Evolutionary conservation across 2,113 vertebrate species (phyloP).

Genomic region (Nipponia nippon): DNA sequence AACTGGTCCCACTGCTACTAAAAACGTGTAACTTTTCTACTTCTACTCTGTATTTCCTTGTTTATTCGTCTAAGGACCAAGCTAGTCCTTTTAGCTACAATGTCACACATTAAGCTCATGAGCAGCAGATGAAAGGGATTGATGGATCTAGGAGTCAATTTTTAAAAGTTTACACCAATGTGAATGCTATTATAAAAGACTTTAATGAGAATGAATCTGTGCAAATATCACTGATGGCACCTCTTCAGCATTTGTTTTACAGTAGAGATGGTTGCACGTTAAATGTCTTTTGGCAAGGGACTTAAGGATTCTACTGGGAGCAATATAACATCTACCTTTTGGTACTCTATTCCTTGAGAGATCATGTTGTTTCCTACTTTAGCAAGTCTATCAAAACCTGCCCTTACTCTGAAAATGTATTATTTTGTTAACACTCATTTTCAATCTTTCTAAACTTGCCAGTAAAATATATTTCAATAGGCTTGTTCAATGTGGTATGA

Average conservation of each 20-base stretch:
- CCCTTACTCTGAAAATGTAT: not conserved
- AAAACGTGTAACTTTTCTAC: not conserved
- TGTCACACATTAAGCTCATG: not conserved
- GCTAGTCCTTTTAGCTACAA: not conserved
- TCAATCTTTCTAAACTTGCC: conserved; percentile 1
- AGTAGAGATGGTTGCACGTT: not conserved
- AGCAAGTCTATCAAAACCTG: conserved; percentile 10
- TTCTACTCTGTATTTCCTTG: not conserved
- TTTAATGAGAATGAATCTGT: conserved; percentile 49
- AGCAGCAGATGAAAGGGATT: not conserved
- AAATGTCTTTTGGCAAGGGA: conserved; percentile 33
- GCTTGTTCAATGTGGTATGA: not conserved
- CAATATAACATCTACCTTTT: not conserved
- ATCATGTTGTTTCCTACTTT: conserved; percentile 3
- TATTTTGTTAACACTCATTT: conserved; percentile 17
- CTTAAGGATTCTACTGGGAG: conserved; percentile 2
- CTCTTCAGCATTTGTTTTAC: conserved; percentile 43
- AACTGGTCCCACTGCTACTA: not conserved
- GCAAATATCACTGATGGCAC: conserved; percentile 34
- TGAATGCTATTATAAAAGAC: conserved; percentile 28
- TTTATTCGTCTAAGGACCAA: not conserved
- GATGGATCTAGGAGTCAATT: conserved; percentile 32
- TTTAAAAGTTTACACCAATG: conserved; percentile 38
- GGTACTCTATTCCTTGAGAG: not conserved
- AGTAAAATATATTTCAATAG: conserved; percentile 5